Evolutionary conservation across 2,888 invertebrate species (phyloP).

Genomic region (Drosophila phalerata): DNA sequence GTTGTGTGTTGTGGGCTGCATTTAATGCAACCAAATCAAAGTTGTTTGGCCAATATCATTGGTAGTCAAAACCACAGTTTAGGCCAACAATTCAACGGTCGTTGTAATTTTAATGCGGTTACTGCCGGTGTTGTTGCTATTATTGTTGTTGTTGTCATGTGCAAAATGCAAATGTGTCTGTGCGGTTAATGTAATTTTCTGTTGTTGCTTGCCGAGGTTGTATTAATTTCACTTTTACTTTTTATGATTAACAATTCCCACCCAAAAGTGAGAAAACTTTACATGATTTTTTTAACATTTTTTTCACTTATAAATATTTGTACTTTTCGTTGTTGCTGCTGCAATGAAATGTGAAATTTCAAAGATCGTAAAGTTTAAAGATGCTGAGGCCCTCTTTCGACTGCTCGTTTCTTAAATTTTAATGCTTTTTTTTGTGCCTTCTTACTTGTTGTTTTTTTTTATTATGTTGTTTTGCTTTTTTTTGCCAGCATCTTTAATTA

Average conservation of each 20-base stretch:
- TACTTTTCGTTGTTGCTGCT: constrained; percentile 45
- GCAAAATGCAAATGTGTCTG: constrained; percentile 74
- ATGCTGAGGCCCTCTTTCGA: constrained; percentile 48
- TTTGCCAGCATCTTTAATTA: constrained; percentile 72
- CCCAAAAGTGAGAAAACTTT: constrained; percentile 76
- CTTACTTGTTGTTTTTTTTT: constrained; percentile 37
- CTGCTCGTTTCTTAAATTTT: constrained; percentile 52
- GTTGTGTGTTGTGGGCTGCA: constrained; percentile 34
- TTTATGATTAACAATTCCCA: constrained; percentile 80
- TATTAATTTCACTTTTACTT: constrained; percentile 82
- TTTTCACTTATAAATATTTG: constrained; percentile 65
- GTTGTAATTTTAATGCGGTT: constrained; percentile 44
- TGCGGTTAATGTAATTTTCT: constrained; percentile 70
- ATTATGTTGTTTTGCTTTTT: constrained; percentile 40
- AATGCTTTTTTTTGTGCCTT: constrained; percentile 38
- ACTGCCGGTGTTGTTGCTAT: constrained; percentile 11
- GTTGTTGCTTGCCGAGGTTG: constrained; percentile 51
- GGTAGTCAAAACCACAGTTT: constrained; percentile 41
- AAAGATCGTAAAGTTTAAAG: constrained; percentile 76
- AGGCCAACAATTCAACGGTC: constrained; percentile 44
- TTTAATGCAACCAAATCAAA: constrained; percentile 47
- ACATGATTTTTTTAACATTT: constrained; percentile 65
- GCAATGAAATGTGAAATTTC: constrained; percentile 79
- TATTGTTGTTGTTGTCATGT: constrained; percentile 54
- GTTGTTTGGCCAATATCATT: constrained; percentile 51